Evolutionary conservation across 2,888 invertebrate species (phyloP), one percentile per base, ranked within the genome.

Genomic region (Hoplodrina ambigua): DNA sequence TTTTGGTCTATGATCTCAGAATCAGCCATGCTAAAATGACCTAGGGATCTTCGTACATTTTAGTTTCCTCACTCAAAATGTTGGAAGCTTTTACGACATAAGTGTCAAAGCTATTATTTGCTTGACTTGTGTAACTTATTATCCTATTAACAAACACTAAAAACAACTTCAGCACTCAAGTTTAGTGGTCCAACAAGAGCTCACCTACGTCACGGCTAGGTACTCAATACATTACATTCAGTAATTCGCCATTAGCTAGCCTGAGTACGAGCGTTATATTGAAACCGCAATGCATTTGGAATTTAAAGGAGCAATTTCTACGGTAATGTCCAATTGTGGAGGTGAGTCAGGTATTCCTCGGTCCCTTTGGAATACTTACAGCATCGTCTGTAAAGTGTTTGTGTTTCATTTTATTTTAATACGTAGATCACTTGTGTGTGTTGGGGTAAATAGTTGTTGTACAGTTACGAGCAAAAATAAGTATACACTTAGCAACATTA

Each of bases 291-390:
- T 80, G 82, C 83, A 77, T 64, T 68, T 74, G 78, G 85, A 86
- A 86, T 86, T 81, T 82, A 85, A 84, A 86, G 84, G 80, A 71
- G 80, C 84, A 58, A 79, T 86, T 84, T 75, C 76, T 66, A 76
- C 78, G 52, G 59, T 86, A 85, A 86, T 84, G 84, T 85, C 79
- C 86, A 80, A 86, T 86, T 85, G 79, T 81, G 72, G 57, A 85
- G 81, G 78, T 81, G 69, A 80, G 85, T 84, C 84, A 85, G 85
- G 82, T 84, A 82, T 68, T 69, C 60, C 50, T 58, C 61, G 67
- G 83, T 79, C 83, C 80, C 81, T 0, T 20, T 25, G 73, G 85
- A 81, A 82, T 85, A 82, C 75, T 85, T 81, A 81, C 72, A 76
- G 59, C 66, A 72, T 80, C 58, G 78, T 66, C 80, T 76, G 30